phyloP scores from a whole-genome alignment of 1,140 invertebrate genomes.

The Halyomorpha halys region DNA sequence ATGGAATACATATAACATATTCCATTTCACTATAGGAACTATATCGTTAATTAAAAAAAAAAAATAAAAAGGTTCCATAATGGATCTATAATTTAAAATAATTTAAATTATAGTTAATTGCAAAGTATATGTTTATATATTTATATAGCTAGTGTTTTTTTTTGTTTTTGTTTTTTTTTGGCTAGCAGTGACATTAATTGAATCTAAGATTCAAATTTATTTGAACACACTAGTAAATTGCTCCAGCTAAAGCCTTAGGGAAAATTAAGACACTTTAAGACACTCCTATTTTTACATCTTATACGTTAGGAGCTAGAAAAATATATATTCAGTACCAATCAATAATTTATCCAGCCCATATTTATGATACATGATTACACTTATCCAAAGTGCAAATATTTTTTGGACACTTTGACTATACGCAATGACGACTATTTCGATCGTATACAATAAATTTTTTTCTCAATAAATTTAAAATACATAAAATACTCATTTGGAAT shows the following conservation, averaged over 20 bases:
- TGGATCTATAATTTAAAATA: slow-evolving; percentile 1
- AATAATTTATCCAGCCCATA: background rate
- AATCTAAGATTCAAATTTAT: background rate
- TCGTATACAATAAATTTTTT: slow-evolving; percentile 11
- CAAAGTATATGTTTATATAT: background rate
- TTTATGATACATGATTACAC: background rate
- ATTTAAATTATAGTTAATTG: background rate
- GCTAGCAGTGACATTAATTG: background rate
- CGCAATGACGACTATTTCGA: background rate
- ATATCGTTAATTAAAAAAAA: background rate
- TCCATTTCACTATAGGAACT: slow-evolving; percentile 1
- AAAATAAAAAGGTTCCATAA: background rate
- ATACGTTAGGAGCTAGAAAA: slow-evolving; percentile 6
- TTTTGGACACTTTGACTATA: slow-evolving; percentile 5
- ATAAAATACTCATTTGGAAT: slow-evolving; percentile 6
- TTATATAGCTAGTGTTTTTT: background rate
- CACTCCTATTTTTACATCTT: background rate
- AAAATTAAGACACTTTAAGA: slow-evolving; percentile 1
- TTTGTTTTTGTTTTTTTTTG: background rate
- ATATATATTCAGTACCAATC: slow-evolving; percentile 4
- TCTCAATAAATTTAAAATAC: background rate
- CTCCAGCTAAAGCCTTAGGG: slow-evolving; percentile 5
- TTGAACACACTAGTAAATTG: slow-evolving; percentile 8
- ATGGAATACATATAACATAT: background rate
- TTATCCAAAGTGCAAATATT: background rate